These are phyloP conservation scores for Clytia hemisphaerica DNA, from an alignment of 30 jellyfish, hydroid and myxozoan species.

Conservation along the genomic window DNA sequence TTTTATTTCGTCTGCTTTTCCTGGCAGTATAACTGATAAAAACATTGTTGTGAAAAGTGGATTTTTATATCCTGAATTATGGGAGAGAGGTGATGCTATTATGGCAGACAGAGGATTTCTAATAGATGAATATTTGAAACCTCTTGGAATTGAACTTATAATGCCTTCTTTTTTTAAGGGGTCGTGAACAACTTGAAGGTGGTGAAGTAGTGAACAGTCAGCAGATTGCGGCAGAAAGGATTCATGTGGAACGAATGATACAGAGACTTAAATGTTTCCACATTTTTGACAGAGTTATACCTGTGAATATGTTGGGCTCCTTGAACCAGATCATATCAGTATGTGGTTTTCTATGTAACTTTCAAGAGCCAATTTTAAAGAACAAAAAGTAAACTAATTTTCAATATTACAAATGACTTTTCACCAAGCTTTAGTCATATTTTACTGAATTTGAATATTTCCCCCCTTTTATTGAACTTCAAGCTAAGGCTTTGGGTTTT, in stretches of 20 bases:
- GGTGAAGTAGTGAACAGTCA: not conserved
- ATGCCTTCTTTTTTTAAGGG: conserved; percentile 3
- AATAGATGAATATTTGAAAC: conserved; percentile 5
- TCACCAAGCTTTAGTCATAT: too few species aligned
- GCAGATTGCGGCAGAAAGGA: conserved; percentile 9
- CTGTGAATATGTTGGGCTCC: conserved; percentile 16
- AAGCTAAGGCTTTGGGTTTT: too few species aligned
- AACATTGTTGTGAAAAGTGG: conserved; percentile 13
- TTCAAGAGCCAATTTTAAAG: conserved; percentile 2
- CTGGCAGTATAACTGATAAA: conserved; percentile 23
- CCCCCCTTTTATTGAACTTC: too few species aligned
- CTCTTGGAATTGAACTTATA: conserved; percentile 1
- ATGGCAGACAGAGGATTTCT: conserved; percentile 27
- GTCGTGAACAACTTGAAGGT: conserved; percentile 17
- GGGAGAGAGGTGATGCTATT: conserved; percentile 25
- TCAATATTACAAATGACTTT: too few species aligned
- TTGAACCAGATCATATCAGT: conserved; percentile 1
- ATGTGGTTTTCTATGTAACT: not conserved
- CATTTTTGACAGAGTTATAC: not conserved
- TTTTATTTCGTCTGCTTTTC: conserved; percentile 29
- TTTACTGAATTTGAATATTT: too few species aligned
- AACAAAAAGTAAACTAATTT: too few species aligned
- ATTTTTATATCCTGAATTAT: conserved; percentile 8
- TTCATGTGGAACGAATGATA: conserved; percentile 12
- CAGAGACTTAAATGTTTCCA: conserved; percentile 1